phyloP scores from a whole-genome alignment of 2,797 vertebrate species.

The Lithobates sylvaticus region DNA sequence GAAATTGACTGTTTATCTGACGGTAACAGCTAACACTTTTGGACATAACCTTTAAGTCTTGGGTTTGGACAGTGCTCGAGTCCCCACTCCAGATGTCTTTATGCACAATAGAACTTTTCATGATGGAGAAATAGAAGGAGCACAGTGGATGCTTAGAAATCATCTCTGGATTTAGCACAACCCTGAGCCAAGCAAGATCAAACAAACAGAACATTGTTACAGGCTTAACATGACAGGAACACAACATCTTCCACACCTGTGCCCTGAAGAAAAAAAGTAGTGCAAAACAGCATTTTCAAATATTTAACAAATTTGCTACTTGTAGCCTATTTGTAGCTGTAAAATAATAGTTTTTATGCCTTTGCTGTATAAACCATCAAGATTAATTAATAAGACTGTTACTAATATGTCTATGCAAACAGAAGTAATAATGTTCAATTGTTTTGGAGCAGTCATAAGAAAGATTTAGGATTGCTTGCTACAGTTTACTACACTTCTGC shows the following conservation, averaged over 20 bases:
- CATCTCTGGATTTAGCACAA: conserved; percentile 39
- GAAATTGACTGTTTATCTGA: not conserved
- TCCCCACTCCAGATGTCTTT: conserved; percentile 46
- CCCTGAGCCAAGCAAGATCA: conserved; percentile 44
- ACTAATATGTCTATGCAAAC: no score
- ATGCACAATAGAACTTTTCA: conserved; percentile 54
- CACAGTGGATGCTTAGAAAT: conserved; percentile 16
- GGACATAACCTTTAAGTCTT: conserved; percentile 34
- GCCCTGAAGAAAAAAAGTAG: not conserved
- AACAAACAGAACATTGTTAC: conserved; percentile 58
- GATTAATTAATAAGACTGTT: no score
- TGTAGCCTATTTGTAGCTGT: not conserved
- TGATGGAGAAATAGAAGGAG: conserved; percentile 41
- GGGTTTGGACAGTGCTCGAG: conserved; percentile 23
- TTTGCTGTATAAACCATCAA: no score
- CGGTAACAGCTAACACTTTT: conserved; percentile 14
- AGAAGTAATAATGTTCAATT: no score
- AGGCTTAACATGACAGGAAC: conserved; percentile 39
- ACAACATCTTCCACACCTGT: conserved; percentile 42
- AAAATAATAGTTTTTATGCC: not conserved
- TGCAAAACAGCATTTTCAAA: not conserved
- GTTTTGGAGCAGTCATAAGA: no score
- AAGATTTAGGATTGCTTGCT: no score
- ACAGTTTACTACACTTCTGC: no score
- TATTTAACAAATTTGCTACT: not conserved